Evolutionary conservation across 2,888 invertebrate species (phyloP).

Genomic region (Xanthorhoe spadicearia): DNA sequence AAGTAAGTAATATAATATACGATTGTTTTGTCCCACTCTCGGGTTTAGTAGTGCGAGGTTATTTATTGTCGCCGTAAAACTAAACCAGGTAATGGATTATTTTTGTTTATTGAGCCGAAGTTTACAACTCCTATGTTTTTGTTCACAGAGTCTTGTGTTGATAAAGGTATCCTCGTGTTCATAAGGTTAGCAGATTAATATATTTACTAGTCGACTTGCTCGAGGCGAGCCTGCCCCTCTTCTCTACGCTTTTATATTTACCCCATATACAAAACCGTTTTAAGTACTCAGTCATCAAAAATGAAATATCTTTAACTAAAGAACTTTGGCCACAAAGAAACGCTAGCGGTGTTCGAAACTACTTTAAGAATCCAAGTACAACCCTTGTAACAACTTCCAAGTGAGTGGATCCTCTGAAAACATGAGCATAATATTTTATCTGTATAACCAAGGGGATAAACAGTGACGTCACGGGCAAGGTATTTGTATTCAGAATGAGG

Average conservation of each 20-base stretch:
- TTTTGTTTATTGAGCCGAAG: neutral
- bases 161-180: too few relatives aligned
- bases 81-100: slow-evolving; percentile 10
- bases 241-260: neutral
- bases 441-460: neutral
- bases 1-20: neutral
- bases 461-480: neutral
- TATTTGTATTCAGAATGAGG: too few relatives aligned
- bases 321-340: neutral
- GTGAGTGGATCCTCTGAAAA: neutral
- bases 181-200: too few relatives aligned
- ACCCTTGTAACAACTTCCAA: neutral
- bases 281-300: neutral
- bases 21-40: slow-evolving; percentile 1
- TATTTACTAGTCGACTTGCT: too few relatives aligned
- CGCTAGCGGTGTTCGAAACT: neutral
- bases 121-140: neutral
- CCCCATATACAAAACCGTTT: neutral
- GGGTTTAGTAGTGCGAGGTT: slow-evolving; percentile 11
- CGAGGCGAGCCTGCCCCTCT: too few relatives aligned
- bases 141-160: too few relatives aligned
- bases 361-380: neutral
- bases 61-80: slow-evolving; percentile 16
- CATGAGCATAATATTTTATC: slow-evolving; percentile 5
- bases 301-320: neutral